These are phyloP conservation scores for Drosophila tanythrix DNA, from an alignment of 2,888 invertebrate genomes.

Conservation along the genomic window DNA sequence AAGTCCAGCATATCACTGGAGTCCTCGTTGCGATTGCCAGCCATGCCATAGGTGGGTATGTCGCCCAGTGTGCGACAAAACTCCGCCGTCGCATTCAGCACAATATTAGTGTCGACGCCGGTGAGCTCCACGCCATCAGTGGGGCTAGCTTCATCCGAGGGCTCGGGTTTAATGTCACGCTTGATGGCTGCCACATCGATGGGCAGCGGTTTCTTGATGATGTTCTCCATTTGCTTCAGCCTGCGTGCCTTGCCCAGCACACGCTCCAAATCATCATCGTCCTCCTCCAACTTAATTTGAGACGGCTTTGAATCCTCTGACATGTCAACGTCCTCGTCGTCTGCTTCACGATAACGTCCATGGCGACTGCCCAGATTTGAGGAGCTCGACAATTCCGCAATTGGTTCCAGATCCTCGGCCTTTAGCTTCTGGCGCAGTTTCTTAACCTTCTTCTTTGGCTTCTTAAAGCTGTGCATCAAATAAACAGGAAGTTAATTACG, in stretches of 20 bases:
- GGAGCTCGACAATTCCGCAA: constrained; percentile 73
- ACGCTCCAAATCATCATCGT: constrained; percentile 89
- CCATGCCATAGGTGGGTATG: constrained; percentile 96
- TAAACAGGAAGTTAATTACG: neutral
- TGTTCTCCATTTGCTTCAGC: constrained; percentile 86
- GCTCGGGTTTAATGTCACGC: constrained; percentile 86
- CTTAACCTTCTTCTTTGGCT: constrained; percentile 91
- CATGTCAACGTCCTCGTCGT: constrained; percentile 85
- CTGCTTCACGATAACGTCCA: constrained; percentile 66
- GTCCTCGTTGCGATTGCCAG: constrained; percentile 95
- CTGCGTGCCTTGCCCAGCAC: constrained; percentile 90
- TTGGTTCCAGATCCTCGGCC: constrained; percentile 89
- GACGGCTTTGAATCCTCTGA: constrained; percentile 84
- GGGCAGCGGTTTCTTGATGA: constrained; percentile 80
- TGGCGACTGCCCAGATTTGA: constrained; percentile 82
- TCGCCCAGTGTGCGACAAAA: constrained; percentile 98
- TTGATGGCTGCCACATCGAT: constrained; percentile 84
- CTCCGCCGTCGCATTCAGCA: constrained; percentile 97
- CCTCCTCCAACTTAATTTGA: constrained; percentile 85
- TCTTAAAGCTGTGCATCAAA: constrained; percentile 88
- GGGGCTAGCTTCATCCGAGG: constrained; percentile 76
- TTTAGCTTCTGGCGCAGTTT: constrained; percentile 89
- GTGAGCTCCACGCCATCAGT: constrained; percentile 56
- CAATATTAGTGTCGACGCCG: constrained; percentile 87
- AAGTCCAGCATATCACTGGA: constrained; percentile 87